Evolutionary conservation across 1,140 invertebrate species (phyloP).

Genomic region (Macrotrachela quadricornifera): DNA sequence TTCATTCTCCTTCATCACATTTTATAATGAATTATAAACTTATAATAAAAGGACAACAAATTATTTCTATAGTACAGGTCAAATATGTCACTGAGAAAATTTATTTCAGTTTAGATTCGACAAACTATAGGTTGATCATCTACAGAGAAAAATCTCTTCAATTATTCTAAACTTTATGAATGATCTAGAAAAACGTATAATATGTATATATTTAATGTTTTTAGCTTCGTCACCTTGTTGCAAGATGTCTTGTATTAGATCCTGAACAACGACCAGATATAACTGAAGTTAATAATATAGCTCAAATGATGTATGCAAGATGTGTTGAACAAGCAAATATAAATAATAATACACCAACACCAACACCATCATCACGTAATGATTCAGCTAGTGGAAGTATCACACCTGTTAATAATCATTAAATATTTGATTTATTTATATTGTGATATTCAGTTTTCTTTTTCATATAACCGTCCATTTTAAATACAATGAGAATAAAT

Average conservation of each 20-base stretch:
- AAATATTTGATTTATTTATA: too few relatives aligned
- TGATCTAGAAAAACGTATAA: neutral
- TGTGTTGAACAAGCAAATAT: too few relatives aligned
- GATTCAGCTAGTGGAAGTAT: too few relatives aligned
- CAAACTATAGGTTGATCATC: neutral
- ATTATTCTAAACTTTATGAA: too few relatives aligned
- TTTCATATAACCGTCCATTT: too few relatives aligned
- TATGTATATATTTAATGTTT: slow-evolving; percentile 13
- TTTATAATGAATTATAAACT: neutral
- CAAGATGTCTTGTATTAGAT: slow-evolving; percentile 38
- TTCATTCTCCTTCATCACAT: too few relatives aligned
- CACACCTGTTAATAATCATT: too few relatives aligned
- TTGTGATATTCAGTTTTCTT: too few relatives aligned
- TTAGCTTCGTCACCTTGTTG: slow-evolving; percentile 37
- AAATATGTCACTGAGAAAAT: neutral
- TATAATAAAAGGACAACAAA: neutral
- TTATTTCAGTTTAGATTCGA: neutral
- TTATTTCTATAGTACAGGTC: neutral
- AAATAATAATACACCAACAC: too few relatives aligned
- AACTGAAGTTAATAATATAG: slow-evolving; percentile 31
- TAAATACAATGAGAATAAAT: too few relatives aligned
- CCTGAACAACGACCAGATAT: slow-evolving; percentile 39
- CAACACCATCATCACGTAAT: too few relatives aligned
- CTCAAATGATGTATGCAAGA: slow-evolving; percentile 19
- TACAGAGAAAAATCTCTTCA: neutral